phyloP scores from a whole-genome alignment of 2,888 invertebrate genomes.

The Orchesella flavescens region DNA sequence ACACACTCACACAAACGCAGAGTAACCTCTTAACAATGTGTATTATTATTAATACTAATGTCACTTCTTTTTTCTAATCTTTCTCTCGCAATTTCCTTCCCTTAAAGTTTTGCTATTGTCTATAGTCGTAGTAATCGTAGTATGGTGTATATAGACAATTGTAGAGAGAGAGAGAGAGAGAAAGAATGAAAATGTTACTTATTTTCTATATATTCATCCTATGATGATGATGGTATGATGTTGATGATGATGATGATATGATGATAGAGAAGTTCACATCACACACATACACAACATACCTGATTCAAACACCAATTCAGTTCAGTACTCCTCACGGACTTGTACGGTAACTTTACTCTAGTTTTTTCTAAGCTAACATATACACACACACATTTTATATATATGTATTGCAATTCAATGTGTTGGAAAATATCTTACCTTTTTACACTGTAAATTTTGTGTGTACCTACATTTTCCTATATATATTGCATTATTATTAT shows the following conservation, averaged over 20 bases:
- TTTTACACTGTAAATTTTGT: too few relatives aligned
- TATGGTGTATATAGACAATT: slow-evolving; percentile 2
- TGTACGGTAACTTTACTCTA: slow-evolving; percentile 7
- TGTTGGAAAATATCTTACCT: too few relatives aligned
- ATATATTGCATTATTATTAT: too few relatives aligned
- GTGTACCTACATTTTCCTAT: too few relatives aligned
- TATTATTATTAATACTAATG: neutral
- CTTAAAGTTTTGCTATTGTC: neutral
- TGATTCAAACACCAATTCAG: neutral
- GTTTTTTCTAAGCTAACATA: too few relatives aligned
- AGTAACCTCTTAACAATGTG: too few relatives aligned
- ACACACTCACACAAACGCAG: slow-evolving; percentile 2
- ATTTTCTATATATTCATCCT: neutral
- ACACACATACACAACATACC: neutral
- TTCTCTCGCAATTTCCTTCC: slow-evolving; percentile 6
- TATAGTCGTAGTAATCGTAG: neutral
- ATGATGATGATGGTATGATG: neutral
- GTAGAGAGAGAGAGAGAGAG: neutral
- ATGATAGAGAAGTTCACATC: slow-evolving; percentile 13
- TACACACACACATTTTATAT: too few relatives aligned
- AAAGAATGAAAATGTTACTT: slow-evolving; percentile 3
- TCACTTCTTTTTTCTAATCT: neutral
- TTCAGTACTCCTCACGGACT: slow-evolving; percentile 16
- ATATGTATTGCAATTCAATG: too few relatives aligned
- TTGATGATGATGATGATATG: neutral